These are phyloP conservation scores for Ochropleura plecta DNA, from an alignment of 2,888 invertebrate species.

Conservation along the genomic window DNA sequence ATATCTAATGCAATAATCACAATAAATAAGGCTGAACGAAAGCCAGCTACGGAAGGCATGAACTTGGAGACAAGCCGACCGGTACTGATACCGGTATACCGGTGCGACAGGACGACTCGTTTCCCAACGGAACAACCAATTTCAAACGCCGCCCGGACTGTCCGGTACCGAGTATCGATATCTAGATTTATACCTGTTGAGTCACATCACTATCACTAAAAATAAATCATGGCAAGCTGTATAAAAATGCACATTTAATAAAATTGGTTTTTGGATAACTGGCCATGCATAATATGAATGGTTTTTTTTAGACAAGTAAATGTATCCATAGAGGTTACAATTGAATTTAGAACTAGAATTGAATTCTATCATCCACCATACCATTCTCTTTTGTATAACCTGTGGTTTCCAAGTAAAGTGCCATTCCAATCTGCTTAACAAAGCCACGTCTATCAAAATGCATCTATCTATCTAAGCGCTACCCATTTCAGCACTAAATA, in stretches of 20 bases:
- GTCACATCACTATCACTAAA: constrained; percentile 55
- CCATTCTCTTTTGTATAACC: constrained; percentile 37
- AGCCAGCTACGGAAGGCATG: constrained; percentile 65
- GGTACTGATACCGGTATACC: constrained; percentile 57
- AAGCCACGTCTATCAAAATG: constrained; percentile 8
- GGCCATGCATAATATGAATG: background rate
- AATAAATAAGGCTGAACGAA: constrained; percentile 53
- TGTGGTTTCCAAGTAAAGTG: constrained; percentile 17
- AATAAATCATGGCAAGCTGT: constrained; percentile 31
- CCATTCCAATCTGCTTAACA: constrained; percentile 25
- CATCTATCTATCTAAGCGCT: constrained; percentile 51
- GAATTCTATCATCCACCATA: constrained; percentile 13
- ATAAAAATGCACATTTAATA: constrained; percentile 1
- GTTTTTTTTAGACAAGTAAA: constrained; percentile 7
- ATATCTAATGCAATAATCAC: constrained; percentile 32
- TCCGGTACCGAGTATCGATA: constrained; percentile 64
- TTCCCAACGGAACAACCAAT: constrained; percentile 82
- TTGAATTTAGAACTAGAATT: constrained; percentile 32
- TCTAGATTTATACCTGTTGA: constrained; percentile 53
- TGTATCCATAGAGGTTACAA: background rate
- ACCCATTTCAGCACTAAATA: constrained; percentile 54
- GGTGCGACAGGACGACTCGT: constrained; percentile 70
- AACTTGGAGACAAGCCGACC: constrained; percentile 61
- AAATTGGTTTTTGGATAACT: constrained; percentile 16
- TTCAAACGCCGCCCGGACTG: constrained; percentile 67